A percentile compares a stretch with the other conserved stretches of the same genome.
Conservation (phyloP, 2,113 vertebrate species). For the Tachysurus fulvidraco region DNA sequence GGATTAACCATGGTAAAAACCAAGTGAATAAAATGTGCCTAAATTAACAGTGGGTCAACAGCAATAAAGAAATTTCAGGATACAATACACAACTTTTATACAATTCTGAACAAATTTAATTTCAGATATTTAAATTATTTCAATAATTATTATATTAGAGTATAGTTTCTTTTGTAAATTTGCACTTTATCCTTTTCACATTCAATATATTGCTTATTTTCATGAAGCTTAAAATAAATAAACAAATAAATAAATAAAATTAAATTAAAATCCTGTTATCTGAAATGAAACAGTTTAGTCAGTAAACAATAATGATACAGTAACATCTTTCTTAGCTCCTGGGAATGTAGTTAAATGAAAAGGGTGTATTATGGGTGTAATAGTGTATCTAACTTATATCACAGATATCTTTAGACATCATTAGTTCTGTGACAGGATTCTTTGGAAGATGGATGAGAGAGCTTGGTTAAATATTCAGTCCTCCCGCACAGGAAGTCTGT, state of each 20-base stretch:
- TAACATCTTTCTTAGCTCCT: background rate
- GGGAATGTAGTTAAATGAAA: background rate
- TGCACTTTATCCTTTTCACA: background rate
- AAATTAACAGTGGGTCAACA: background rate
- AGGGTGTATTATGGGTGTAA: background rate
- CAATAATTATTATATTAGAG: background rate
- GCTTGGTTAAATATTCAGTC: conserved; percentile 51
- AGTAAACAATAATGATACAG: background rate
- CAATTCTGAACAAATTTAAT: background rate
- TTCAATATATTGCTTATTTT: background rate
- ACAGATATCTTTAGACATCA: conserved; percentile 37
- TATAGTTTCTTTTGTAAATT: background rate
- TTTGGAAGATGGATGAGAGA: conserved; percentile 32
- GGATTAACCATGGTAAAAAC: background rate
- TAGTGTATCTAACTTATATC: conserved; percentile 4
- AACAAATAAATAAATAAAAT: background rate
- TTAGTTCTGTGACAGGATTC: conserved; percentile 25
- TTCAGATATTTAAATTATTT: background rate
- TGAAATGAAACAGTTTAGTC: background rate
- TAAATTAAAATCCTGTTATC: background rate
- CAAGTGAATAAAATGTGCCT: background rate
- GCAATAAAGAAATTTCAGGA: background rate
- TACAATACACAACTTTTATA: background rate
- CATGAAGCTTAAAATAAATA: background rate
- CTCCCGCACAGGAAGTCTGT: conserved; percentile 41